A percentile compares a stretch with the other conserved stretches of the same genome.
phyloP scores from a whole-genome alignment of 2,113 vertebrate genomes.

The Otolemur garnettii region DNA sequence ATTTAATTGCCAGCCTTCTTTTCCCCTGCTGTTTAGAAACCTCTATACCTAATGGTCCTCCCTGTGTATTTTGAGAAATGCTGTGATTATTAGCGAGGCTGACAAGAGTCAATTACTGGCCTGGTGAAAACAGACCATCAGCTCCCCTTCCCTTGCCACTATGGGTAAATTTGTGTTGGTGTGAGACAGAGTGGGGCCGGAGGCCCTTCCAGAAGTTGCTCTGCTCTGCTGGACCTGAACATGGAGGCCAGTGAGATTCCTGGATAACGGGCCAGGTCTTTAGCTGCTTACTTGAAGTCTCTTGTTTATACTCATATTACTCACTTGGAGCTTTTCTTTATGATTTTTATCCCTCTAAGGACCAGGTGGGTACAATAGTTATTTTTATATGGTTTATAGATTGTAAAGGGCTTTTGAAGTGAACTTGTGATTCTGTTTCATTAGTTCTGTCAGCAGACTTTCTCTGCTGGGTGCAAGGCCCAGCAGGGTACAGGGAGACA shows the following conservation, averaged over 20 bases:
- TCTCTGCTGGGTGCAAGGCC: not conserved
- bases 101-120: not conserved
- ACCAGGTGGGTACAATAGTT: not conserved
- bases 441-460: not conserved
- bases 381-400: not conserved
- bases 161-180: fast-evolving
- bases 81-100: not conserved
- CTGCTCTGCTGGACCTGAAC: not conserved
- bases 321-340: not conserved
- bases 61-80: constrained; percentile 25
- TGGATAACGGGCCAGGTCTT: too few relatives aligned
- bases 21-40: not conserved
- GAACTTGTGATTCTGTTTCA: not conserved
- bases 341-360: constrained; percentile 41
- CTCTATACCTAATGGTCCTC: not conserved
- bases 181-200: fast-evolving
- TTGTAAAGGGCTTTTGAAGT: not conserved
- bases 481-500: not conserved
- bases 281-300: not conserved
- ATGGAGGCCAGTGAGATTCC: not conserved
- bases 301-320: not conserved
- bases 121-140: not conserved
- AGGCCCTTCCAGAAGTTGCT: not conserved
- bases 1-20: not conserved
- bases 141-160: not conserved